Percentiles rank a stretch among this genome's conserved stretches.
Evolutionary conservation across 2,113 vertebrate species (phyloP).

Genomic region (Grammomys surdaster): DNA sequence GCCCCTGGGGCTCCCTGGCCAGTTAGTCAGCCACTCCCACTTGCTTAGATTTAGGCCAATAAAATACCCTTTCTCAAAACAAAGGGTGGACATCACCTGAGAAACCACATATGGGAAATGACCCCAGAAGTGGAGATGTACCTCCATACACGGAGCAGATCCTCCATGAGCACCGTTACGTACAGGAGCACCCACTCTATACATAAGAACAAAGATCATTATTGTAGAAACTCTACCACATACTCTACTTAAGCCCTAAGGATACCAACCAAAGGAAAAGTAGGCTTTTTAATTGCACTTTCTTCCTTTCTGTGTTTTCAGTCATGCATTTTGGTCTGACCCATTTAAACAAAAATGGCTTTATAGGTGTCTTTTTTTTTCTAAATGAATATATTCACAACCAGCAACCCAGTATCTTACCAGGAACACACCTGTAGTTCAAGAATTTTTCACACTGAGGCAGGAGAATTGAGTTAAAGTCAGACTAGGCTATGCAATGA

Average conservation of each 20-base stretch:
- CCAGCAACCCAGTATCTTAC: too few relatives aligned
- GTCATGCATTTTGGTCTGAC: slow-evolving; percentile 15
- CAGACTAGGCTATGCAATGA: not conserved
- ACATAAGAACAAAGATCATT: not conserved
- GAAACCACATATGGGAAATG: not conserved
- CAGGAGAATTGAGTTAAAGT: not conserved
- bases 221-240: not conserved
- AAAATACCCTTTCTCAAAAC: not conserved
- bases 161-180: not conserved
- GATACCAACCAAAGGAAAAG: not conserved
- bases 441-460: too few relatives aligned
- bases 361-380: not conserved
- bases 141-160: not conserved
- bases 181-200: too few relatives aligned
- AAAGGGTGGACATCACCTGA: not conserved
- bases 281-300: not conserved
- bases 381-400: too few relatives aligned
- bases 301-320: slow-evolving; percentile 22
- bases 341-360: slow-evolving; percentile 56
- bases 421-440: not conserved
- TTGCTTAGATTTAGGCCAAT: not conserved
- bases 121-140: not conserved
- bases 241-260: not conserved
- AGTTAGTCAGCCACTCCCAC: too few relatives aligned
- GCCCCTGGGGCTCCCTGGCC: not conserved